Evolutionary conservation across 2,888 invertebrate genomes (phyloP), one percentile per base, ranked within the genome.

Genomic region (Ormia ochracea): DNA sequence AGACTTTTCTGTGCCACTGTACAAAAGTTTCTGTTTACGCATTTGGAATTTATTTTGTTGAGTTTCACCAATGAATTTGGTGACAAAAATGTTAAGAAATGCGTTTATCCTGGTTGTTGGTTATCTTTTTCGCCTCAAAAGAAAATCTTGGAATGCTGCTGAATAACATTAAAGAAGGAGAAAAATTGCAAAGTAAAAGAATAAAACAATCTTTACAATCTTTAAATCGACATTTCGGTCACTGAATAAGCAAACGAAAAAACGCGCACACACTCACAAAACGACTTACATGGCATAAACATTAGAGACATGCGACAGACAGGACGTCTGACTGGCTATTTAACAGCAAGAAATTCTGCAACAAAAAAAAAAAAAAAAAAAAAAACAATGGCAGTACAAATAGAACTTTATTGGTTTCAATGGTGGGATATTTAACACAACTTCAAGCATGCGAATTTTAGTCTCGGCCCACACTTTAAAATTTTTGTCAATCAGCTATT

Each of bases 281-380:
- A 17, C 33, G n/a, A 48, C 72, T 14, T 38, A 50, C 61, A 58
- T 36, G 43, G 31, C 65, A 58, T 48, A 56, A 36, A 81, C 78
- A 83, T 81, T 84, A 83, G 82, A 83, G 83, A 83, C 85, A 85
- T 86, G 85, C 86, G 85, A 87, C 86, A 85, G 85, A 87, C 86
- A 86, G 82, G 82, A 84, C 85, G 83, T 83, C 83, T 83, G 82
- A 76, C 75, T 80, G 82, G 82, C 82, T 82, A 83, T 83, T 84
- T 83, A 81, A 63, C 59, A 54, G 58, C 41, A 68, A 26, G 17
- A 73, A 48, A 38, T 21, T 31, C 17, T 68, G n/a, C 31, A 65
- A 50, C 59, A 54, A 66, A 19, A 59, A 36, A n/a, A 48, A 26
- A 19, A 65, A 50, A 54, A 54, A 66, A 19, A 59, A 36, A n/a